phyloP scores from a whole-genome alignment of 92 coral and sea anemone species.

The Zoanthus sociatus region DNA sequence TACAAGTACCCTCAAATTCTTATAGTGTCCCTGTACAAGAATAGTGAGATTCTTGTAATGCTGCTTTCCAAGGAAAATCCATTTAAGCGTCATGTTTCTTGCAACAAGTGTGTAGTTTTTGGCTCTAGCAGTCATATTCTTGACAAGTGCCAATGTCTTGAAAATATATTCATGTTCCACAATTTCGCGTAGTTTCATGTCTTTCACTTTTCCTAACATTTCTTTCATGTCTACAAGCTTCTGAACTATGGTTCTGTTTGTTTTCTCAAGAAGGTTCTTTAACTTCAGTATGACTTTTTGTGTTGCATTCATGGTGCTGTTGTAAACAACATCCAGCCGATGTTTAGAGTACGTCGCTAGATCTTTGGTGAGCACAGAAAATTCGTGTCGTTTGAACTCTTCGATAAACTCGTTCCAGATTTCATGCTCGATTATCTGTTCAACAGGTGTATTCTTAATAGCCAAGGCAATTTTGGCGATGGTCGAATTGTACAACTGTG shows the following conservation, averaged over 20 bases:
- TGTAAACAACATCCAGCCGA: slow-evolving; percentile 46
- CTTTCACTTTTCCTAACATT: slow-evolving; percentile 73
- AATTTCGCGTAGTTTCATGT: slow-evolving; percentile 87
- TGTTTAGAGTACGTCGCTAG: slow-evolving; percentile 49
- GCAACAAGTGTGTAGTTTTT: slow-evolving; percentile 67
- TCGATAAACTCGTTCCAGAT: slow-evolving; percentile 78
- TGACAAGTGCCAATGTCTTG: slow-evolving; percentile 72
- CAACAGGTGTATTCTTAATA: slow-evolving; percentile 68
- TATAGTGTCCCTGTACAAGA: slow-evolving; percentile 11
- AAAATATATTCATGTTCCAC: slow-evolving; percentile 81
- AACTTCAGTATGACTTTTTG: slow-evolving; percentile 56
- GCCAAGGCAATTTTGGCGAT: slow-evolving; percentile 48
- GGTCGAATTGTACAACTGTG: slow-evolving; percentile 24
- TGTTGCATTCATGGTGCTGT: slow-evolving; percentile 31
- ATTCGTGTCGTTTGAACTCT: slow-evolving; percentile 78
- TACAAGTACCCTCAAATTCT: not conserved
- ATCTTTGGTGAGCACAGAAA: slow-evolving; percentile 58
- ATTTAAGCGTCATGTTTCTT: slow-evolving; percentile 71
- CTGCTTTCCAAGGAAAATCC: slow-evolving; percentile 71
- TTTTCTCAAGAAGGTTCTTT: slow-evolving; percentile 47
- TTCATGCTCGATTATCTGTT: slow-evolving; percentile 69
- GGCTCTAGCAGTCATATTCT: slow-evolving; percentile 68
- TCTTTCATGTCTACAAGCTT: slow-evolving; percentile 50
- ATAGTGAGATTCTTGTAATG: slow-evolving; percentile 76
- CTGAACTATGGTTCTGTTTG: slow-evolving; percentile 59